phyloP scores from a whole-genome alignment of 2,888 invertebrate species.

The Tetragonula carbonaria region DNA sequence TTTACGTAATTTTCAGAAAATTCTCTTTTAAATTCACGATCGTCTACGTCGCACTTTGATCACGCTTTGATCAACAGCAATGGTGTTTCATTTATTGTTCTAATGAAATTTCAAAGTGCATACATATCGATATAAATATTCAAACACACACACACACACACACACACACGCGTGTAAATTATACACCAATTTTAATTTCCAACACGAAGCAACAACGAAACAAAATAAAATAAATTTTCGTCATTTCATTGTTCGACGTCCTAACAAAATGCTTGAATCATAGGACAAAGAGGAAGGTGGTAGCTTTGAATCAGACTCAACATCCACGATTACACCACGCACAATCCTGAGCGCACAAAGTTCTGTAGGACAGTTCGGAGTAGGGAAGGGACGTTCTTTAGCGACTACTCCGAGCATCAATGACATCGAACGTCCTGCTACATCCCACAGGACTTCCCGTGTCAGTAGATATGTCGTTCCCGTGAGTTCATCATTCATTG shows the following conservation, averaged over 20 bases:
- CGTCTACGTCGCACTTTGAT: neutral
- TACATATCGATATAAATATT: too few species aligned
- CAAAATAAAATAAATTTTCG: neutral
- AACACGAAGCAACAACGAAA: neutral
- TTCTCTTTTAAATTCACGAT: neutral
- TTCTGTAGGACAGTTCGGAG: conserved; percentile 78
- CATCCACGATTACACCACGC: conserved; percentile 89
- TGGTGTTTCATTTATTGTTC: too few species aligned
- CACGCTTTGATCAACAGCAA: too few species aligned
- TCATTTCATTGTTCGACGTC: neutral
- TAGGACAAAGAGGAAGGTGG: conserved; percentile 86
- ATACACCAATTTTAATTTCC: too few species aligned
- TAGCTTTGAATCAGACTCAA: conserved; percentile 91
- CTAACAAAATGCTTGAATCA: conserved; percentile 70
- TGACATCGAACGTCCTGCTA: conserved; percentile 86
- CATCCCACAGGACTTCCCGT: conserved; percentile 85
- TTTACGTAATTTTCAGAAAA: too few species aligned
- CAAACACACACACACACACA: too few species aligned
- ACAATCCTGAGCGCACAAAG: conserved; percentile 88
- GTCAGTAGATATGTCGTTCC: conserved; percentile 85
- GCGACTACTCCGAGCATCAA: conserved; percentile 85
- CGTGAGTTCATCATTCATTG: conserved; percentile 80
- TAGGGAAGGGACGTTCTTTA: conserved; percentile 72
- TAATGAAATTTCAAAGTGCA: too few species aligned
- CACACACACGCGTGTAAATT: too few species aligned